These are phyloP conservation scores for Thymallus thymallus DNA, from an alignment of 2,113 vertebrate genomes.

Conservation along the genomic window DNA sequence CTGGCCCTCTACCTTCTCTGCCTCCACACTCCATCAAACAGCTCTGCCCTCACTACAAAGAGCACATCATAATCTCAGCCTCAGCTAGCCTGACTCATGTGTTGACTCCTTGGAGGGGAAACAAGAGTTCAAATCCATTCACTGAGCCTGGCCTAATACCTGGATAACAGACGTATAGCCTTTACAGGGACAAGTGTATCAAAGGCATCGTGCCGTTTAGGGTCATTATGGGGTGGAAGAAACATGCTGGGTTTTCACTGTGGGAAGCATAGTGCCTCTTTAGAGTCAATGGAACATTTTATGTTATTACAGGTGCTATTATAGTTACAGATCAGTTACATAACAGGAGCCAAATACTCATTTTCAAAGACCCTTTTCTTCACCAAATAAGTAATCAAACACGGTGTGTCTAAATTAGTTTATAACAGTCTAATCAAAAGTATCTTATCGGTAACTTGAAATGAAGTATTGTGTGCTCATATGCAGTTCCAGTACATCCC, in stretches of 20 bases:
- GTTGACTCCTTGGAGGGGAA: neutral
- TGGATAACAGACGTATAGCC: neutral
- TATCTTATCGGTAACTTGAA: too few species aligned
- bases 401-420: too few species aligned
- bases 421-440: too few species aligned
- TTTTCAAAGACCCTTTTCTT: too few species aligned
- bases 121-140: neutral
- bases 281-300: too few species aligned
- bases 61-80: neutral
- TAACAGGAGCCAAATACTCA: too few species aligned
- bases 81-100: neutral
- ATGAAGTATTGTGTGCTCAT: too few species aligned
- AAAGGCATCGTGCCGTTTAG: neutral
- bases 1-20: neutral
- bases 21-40: neutral
- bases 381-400: too few species aligned
- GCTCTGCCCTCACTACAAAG: constrained; percentile 3
- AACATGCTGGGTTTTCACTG: neutral
- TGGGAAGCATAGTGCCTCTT: neutral
- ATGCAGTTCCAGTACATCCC: too few species aligned
- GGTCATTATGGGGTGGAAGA: neutral
- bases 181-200: neutral
- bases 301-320: too few species aligned
- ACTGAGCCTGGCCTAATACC: constrained; percentile 4
- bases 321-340: too few species aligned